Evolutionary conservation across 2,888 invertebrate genomes (phyloP).

Genomic region (Apamea anceps): DNA sequence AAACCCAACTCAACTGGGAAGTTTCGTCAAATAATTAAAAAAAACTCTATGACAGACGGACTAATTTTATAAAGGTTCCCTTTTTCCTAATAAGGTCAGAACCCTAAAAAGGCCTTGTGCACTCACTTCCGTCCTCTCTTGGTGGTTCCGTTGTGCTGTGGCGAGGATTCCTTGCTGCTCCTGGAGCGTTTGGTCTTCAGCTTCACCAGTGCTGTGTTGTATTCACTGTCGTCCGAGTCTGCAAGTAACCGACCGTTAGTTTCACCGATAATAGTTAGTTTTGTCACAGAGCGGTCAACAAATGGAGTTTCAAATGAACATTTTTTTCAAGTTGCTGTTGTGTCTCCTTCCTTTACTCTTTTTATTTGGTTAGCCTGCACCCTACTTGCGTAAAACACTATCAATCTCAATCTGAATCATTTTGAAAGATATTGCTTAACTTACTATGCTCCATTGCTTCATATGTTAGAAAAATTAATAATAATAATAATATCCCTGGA

Average conservation of each 20-base stretch:
- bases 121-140: conserved; percentile 79
- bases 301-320: conserved; percentile 41
- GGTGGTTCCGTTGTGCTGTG: conserved; percentile 75
- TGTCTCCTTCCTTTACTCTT: not conserved
- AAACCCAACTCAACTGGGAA: not conserved
- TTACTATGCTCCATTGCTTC: too few species aligned
- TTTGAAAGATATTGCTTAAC: too few species aligned
- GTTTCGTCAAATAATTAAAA: not conserved
- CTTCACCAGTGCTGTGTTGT: conserved; percentile 84
- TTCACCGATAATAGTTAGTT: not conserved
- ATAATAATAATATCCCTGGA: too few species aligned
- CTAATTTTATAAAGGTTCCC: too few species aligned
- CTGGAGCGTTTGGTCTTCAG: conserved; percentile 77
- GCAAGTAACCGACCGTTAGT: conserved; percentile 47
- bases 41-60: not conserved
- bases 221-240: conserved; percentile 88
- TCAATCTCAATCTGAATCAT: too few species aligned
- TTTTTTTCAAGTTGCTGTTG: not conserved
- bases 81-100: too few species aligned
- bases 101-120: not conserved
- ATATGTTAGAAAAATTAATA: too few species aligned
- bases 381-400: too few species aligned
- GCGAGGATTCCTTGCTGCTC: conserved; percentile 82
- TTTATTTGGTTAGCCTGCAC: not conserved
- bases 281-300: conserved; percentile 26